Percentiles rank a stretch among this genome's conserved stretches.
Conservation (phyloP, 2,888 invertebrate genomes). For the Chymomyza fuscimana region DNA sequence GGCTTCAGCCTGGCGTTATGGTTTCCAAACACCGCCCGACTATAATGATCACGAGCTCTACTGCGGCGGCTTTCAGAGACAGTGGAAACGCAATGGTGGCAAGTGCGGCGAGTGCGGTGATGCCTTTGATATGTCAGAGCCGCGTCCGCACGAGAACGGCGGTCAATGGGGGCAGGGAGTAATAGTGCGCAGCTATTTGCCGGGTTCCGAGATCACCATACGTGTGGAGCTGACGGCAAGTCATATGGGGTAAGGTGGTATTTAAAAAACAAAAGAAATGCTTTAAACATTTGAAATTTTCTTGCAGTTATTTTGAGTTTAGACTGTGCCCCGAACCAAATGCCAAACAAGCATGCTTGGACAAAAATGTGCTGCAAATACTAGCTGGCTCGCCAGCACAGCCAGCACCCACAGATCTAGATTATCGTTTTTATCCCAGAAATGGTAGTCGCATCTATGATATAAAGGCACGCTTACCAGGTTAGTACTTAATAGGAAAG, state of each 20-base stretch:
- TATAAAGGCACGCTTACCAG: slow-evolving; percentile 84
- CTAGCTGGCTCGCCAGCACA: slow-evolving; percentile 78
- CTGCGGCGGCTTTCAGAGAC: slow-evolving; percentile 92
- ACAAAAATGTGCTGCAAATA: slow-evolving; percentile 85
- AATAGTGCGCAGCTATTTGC: slow-evolving; percentile 88
- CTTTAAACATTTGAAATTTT: not conserved
- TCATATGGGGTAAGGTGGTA: slow-evolving; percentile 84
- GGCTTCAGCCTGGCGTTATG: slow-evolving; percentile 93
- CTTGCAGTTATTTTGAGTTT: slow-evolving; percentile 87
- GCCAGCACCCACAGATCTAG: slow-evolving; percentile 80
- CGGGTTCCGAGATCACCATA: slow-evolving; percentile 85
- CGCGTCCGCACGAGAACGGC: slow-evolving; percentile 90
- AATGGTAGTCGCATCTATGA: slow-evolving; percentile 90
- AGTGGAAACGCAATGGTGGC: slow-evolving; percentile 89
- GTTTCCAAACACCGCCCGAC: slow-evolving; percentile 92
- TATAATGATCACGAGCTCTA: slow-evolving; percentile 94
- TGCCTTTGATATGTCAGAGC: slow-evolving; percentile 86
- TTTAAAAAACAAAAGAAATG: not conserved
- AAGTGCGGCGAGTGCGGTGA: slow-evolving; percentile 94
- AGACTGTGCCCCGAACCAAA: slow-evolving; percentile 87
- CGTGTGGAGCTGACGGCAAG: slow-evolving; percentile 92
- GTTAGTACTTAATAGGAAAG: slow-evolving; percentile 43
- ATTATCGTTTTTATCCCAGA: slow-evolving; percentile 86
- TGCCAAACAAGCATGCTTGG: slow-evolving; percentile 88
- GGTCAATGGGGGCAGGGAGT: slow-evolving; percentile 91